These are phyloP conservation scores for Alligator sinensis DNA, from an alignment of 2,113 vertebrate genomes.

Conservation along the genomic window DNA sequence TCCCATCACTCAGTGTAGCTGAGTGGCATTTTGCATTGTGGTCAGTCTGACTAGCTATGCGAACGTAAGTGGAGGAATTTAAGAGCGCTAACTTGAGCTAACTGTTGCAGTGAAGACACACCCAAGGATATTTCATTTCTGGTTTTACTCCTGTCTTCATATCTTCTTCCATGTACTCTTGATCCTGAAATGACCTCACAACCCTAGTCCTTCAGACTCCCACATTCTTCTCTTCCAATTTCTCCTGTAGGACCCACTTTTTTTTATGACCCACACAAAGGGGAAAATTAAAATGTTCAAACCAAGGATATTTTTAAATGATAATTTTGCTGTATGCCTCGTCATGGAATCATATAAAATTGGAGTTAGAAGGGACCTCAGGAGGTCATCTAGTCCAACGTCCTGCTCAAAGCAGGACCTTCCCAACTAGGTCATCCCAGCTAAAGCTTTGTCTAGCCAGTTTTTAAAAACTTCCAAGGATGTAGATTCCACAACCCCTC, in stretches of 20 bases:
- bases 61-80: neutral
- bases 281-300: neutral
- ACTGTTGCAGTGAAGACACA: neutral
- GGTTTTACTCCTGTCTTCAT: neutral
- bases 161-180: neutral
- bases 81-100: neutral
- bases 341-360: neutral
- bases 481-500: too few relatives aligned
- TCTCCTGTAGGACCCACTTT: neutral
- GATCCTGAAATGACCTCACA: neutral
- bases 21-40: neutral
- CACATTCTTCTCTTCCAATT: neutral
- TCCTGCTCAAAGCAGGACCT: too few relatives aligned
- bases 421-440: too few relatives aligned
- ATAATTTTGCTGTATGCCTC: neutral
- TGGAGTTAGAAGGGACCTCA: too few relatives aligned
- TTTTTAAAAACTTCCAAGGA: too few relatives aligned
- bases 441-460: too few relatives aligned
- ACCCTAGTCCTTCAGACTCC: neutral
- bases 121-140: neutral
- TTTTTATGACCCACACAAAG: neutral
- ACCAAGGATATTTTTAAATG: neutral
- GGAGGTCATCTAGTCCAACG: too few relatives aligned
- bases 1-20: too few relatives aligned
- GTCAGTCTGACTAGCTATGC: neutral